Base-by-base conservation (phyloP, 2,113 vertebrate genomes). In the Myotis davidii region DNA sequence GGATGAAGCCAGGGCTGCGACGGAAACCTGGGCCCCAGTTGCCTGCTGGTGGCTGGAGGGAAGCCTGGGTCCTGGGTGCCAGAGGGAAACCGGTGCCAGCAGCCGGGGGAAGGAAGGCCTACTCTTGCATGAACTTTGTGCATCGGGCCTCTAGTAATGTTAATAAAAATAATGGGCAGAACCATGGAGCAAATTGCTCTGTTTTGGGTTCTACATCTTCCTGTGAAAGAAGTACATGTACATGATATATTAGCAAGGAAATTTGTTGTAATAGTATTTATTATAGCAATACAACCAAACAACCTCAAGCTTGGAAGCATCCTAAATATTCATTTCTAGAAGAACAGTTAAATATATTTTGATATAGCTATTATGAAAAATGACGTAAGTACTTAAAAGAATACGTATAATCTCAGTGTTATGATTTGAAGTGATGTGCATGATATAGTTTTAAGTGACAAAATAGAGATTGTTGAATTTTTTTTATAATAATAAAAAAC, bases 401-500 rank as follows among this genome's bases (percentile, higher is more conserved):
- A 32, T 48, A 48, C 54, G 7, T 82, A 67, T 29, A 77, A 0
- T 18, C 21, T 56, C 54, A 48, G 72, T 77, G 32, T 52, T 78
- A 27, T 52, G 3, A 84, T 56, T 8, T 90, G 37, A 16, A 81
- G 34, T 20, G 48, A 20, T 72, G 3, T 10, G 1, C n/a, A 16
- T 64, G 14, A 54, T 29, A 29, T 52, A 17, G 84, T 83, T 94
- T 92, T 91, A 65, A 95, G 29, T 69, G 81, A 79, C 32, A 84
- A 95, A 89, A 87, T 76, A 76, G 1, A 88, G 81, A 72, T 64
- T 32, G 39, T 70, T 84, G 8, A 87, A 34, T 50, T 76, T 67
- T 50, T 42, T 76, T 76, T 32, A 20, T 32, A 50, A 50, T 76
- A 32, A 32, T 48, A 48, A 76, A 48, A 76, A 9, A 50, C 32